Evolutionary conservation across 2,113 vertebrate genomes (phyloP).

Genomic region (Conger conger): DNA sequence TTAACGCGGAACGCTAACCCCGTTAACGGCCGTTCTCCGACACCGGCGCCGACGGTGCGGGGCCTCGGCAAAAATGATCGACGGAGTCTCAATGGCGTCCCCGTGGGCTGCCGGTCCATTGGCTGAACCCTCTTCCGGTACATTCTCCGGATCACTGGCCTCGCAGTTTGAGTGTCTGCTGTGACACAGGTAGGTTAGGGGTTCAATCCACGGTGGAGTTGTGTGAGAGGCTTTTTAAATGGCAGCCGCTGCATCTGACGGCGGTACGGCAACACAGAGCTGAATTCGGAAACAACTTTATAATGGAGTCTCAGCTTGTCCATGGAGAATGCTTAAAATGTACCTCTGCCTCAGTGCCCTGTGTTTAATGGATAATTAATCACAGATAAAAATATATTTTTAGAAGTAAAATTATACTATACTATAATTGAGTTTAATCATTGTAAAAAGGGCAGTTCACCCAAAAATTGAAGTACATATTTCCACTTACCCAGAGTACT

Average conservation of each 20-base stretch:
- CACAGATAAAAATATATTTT: not conserved
- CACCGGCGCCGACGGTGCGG: not conserved
- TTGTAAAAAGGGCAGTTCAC: too few relatives aligned
- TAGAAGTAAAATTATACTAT: too few relatives aligned
- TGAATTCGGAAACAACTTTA: not conserved
- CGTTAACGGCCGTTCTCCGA: constrained; percentile 8
- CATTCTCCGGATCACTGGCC: not conserved
- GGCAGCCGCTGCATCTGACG: not conserved
- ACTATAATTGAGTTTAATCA: too few relatives aligned
- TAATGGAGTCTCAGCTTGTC: not conserved
- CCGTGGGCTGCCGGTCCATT: not conserved
- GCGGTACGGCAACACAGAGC: not conserved
- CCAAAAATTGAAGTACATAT: too few relatives aligned
- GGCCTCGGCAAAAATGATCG: not conserved
- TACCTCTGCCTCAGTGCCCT: not conserved
- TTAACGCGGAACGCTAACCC: constrained; percentile 29
- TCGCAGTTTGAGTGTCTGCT: not conserved
- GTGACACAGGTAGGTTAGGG: not conserved
- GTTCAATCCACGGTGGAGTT: not conserved
- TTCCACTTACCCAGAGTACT: too few relatives aligned
- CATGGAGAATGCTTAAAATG: not conserved
- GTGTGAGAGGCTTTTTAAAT: not conserved
- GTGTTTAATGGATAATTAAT: not conserved
- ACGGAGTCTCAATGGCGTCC: not conserved
- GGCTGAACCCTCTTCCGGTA: not conserved